A percentile compares a stretch with the other conserved stretches of the same genome.
Evolutionary conservation across 2,888 invertebrate species (phyloP).

Genomic region (Parochlus steinenii): DNA sequence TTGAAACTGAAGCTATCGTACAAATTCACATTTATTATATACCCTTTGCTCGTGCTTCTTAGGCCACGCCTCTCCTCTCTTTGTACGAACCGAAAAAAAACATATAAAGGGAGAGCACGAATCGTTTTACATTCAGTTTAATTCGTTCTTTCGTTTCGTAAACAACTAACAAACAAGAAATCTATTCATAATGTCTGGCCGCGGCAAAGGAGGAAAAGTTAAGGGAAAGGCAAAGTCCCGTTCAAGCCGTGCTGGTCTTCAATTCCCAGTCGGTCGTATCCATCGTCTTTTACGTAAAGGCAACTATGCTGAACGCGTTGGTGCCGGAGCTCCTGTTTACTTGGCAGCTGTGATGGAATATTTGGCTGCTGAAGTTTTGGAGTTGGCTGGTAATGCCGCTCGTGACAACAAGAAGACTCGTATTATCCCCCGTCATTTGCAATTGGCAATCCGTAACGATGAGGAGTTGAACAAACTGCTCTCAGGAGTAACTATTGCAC

Average conservation of each 20-base stretch:
- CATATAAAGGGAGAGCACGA: not conserved
- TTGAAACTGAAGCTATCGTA: not conserved
- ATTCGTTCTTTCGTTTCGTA: not conserved
- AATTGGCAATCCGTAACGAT: constrained; percentile 65
- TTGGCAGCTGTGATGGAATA: constrained; percentile 43
- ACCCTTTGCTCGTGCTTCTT: not conserved
- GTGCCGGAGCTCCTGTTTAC: constrained; percentile 34
- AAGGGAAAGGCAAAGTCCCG: constrained; percentile 28
- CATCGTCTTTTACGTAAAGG: constrained; percentile 22
- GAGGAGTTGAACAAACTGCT: constrained; percentile 65
- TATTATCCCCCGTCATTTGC: constrained; percentile 29
- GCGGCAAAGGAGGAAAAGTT: constrained; percentile 24
- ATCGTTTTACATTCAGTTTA: not conserved
- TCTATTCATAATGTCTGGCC: constrained; percentile 26
- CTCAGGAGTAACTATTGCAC: constrained; percentile 62
- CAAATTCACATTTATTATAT: constrained; percentile 5
- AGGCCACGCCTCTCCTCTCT: constrained; percentile 7
- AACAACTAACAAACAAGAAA: not conserved
- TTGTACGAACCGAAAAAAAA: not conserved
- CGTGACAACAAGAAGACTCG: constrained; percentile 46
- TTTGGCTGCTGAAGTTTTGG: constrained; percentile 46
- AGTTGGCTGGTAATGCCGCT: constrained; percentile 43
- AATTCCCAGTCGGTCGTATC: constrained; percentile 28
- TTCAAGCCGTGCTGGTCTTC: constrained; percentile 4
- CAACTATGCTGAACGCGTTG: constrained; percentile 21